Evolutionary conservation across 2,888 invertebrate species (phyloP), one percentile per base, ranked within the genome.

Genomic region (Trissoscelio sp.): DNA sequence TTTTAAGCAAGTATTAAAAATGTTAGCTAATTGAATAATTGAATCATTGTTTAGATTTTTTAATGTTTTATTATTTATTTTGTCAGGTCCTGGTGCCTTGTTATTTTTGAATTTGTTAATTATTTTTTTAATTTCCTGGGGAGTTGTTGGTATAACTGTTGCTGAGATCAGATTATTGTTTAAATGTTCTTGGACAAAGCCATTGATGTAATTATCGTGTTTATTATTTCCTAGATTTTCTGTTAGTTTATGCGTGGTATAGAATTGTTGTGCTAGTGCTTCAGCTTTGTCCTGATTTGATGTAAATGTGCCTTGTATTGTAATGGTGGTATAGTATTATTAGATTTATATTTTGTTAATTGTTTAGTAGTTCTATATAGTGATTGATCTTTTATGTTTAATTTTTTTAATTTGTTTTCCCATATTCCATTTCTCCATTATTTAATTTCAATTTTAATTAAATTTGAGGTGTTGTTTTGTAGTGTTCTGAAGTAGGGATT

Each of bases 31-130:
- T n/a, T n/a, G n/a, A n/a, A n/a, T n/a, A n/a, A n/a, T n/a, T n/a
- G n/a, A n/a, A n/a, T n/a, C n/a, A n/a, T n/a, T n/a, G n/a, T n/a
- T n/a, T n/a, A 37, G 37, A 18, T 57, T 57, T 57, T 57, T 57
- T 6, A 57, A 11, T 11, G 18, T 57, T 37, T 18, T 16, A 57
- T 34, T 57, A 14, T 7, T 6, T n/a, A 67, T 39, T 11, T 12
- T 1, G 4, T 67, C 66, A 5, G 2, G 4, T 5, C 53, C 66
- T 6, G 66, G 53, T 2, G 66, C 53, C 53, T 67, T 67, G 20
- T 51, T 64, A 12, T 67, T 51, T 53, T 67, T 67, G 2, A 67
- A 14, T 53, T 67, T 53, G 22, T 24, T 42, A 12, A 53, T 28
- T 18, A 48, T 58, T 31, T 18, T 37, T 34, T 70, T 58, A 2